These are phyloP conservation scores for Mesodorylaimus sp. DNA, from an alignment of 2,888 invertebrate genomes.

Conservation along the genomic window DNA sequence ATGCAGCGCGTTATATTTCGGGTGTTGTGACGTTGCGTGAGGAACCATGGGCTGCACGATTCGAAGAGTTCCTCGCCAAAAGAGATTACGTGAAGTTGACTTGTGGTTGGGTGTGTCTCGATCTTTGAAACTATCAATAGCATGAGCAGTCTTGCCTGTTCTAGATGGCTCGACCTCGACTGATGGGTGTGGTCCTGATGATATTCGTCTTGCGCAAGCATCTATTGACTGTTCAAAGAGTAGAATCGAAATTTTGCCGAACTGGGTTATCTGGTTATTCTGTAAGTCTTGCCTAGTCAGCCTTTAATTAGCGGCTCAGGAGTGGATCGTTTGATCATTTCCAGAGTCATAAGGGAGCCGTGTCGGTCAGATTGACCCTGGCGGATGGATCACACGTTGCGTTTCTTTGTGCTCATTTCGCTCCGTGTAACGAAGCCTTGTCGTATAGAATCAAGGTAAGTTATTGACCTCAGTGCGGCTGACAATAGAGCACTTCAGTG, in stretches of 20 bases:
- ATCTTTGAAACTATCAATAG: too few relatives aligned
- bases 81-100: not conserved
- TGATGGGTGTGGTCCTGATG: not conserved
- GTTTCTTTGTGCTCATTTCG: conserved; percentile 1
- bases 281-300: not conserved
- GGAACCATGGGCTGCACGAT: not conserved
- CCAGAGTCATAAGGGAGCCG: conserved; percentile 5
- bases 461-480: not conserved
- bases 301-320: not conserved
- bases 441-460: not conserved
- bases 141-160: not conserved
- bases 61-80: not conserved
- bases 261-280: not conserved
- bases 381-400: not conserved
- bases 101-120: not conserved
- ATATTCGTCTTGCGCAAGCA: not conserved
- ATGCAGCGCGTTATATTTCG: not conserved
- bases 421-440: not conserved
- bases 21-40: not conserved
- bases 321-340: not conserved
- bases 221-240: not conserved
- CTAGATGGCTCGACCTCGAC: not conserved
- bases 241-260: not conserved
- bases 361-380: not conserved
- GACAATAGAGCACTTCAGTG: not conserved